Conservation (phyloP, 92 coral and sea anemone genomes). For the Porites rus region DNA sequence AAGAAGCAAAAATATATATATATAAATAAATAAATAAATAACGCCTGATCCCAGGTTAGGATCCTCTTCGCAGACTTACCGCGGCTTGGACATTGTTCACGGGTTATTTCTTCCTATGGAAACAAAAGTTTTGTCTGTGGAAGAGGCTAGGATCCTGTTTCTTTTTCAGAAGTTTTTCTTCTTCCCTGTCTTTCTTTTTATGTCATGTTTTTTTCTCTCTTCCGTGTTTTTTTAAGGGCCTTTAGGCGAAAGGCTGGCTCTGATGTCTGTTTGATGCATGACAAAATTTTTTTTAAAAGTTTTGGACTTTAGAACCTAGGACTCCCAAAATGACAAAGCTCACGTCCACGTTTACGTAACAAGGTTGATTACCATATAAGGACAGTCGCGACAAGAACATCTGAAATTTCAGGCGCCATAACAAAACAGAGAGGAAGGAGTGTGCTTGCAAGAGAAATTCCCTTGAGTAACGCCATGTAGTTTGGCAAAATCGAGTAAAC, state of each 20-base stretch:
- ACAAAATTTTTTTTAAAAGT: neutral
- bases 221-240: neutral
- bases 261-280: neutral
- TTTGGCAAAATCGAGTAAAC: neutral
- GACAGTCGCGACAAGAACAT: neutral
- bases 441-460: neutral
- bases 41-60: too few species aligned
- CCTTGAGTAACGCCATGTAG: neutral
- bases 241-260: neutral
- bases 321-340: neutral
- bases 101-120: too few species aligned
- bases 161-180: too few species aligned
- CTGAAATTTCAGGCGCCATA: constrained; percentile 12
- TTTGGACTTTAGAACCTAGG: too few species aligned
- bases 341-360: neutral
- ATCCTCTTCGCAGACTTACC: too few species aligned
- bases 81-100: too few species aligned
- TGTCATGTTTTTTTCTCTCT: neutral
- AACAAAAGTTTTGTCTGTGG: too few species aligned
- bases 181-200: too few species aligned
- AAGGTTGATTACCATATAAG: constrained; percentile 31
- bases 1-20: too few species aligned
- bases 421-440: neutral
- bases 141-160: too few species aligned
- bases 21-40: too few species aligned